Evolutionary conservation across 30 jellyfish, hydroid and myxozoan genomes (phyloP).

Genomic region (Rhopilema esculentum): DNA sequence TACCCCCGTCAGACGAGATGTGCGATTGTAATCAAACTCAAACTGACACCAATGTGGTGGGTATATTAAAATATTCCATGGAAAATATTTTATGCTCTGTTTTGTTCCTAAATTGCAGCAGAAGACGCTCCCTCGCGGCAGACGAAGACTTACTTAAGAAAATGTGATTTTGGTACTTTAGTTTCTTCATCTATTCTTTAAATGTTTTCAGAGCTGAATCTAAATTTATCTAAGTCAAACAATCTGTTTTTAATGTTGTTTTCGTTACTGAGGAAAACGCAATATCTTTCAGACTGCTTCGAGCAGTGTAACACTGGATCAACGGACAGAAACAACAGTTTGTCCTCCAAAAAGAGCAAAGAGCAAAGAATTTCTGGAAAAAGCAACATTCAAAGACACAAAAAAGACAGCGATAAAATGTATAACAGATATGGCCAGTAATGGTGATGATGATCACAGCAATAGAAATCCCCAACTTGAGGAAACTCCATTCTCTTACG

Average conservation of each 20-base stretch:
- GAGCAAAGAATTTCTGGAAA: not conserved
- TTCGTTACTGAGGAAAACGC: not conserved
- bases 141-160: too few species aligned
- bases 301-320: not conserved
- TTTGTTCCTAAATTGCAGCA: too few species aligned
- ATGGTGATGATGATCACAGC: not conserved
- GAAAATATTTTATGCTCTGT: too few species aligned
- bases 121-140: too few species aligned
- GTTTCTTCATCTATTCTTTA: too few species aligned
- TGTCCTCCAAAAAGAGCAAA: not conserved
- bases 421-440: not conserved
- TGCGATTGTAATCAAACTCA: not conserved
- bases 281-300: not conserved
- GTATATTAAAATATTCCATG: too few species aligned
- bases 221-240: too few species aligned
- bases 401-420: not conserved
- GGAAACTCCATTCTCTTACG: not conserved
- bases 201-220: too few species aligned
- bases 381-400: not conserved
- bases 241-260: too few species aligned
- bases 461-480: not conserved
- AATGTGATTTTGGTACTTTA: too few species aligned
- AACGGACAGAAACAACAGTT: not conserved
- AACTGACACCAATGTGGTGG: not conserved
- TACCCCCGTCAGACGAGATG: not conserved